Evolutionary conservation across 2,797 vertebrate genomes (phyloP).

Genomic region (Cuculus canorus): DNA sequence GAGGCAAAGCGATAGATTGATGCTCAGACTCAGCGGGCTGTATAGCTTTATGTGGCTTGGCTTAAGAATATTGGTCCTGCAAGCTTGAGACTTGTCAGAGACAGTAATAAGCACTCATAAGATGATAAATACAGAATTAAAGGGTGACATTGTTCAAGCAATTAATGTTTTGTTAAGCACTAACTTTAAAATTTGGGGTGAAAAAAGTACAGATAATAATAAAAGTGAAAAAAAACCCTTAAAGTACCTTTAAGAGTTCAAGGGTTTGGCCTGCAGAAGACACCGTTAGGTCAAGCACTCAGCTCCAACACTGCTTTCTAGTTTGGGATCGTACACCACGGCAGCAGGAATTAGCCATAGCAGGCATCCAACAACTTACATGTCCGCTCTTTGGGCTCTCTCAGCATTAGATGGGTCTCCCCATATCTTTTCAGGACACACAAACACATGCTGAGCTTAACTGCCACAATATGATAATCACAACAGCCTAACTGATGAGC

Average conservation of each 20-base stretch:
- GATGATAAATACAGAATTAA: not conserved
- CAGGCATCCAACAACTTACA: not conserved
- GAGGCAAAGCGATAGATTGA: not conserved
- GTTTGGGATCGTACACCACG: not conserved
- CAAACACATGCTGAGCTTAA: not conserved
- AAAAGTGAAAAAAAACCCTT: not conserved
- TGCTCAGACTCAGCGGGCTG: not conserved
- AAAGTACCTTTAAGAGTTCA: not conserved
- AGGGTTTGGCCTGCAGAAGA: not conserved
- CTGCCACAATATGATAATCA: not conserved
- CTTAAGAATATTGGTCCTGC: not conserved
- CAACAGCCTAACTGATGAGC: not conserved
- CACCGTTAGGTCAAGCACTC: not conserved
- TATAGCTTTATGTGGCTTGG: not conserved
- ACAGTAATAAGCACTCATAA: not conserved
- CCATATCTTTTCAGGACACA: not conserved
- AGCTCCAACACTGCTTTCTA: accelerated
- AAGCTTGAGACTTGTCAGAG: not conserved
- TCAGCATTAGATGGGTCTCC: not conserved
- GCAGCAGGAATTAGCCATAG: not conserved
- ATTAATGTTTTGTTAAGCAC: not conserved
- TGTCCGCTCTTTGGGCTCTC: not conserved
- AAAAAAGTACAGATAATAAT: not conserved
- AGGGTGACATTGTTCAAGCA: not conserved
- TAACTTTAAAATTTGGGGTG: not conserved